Percentiles rank a stretch among this genome's conserved stretches.
Evolutionary conservation across 2,113 vertebrate species (phyloP).

Genomic region (Mesocricetus auratus): DNA sequence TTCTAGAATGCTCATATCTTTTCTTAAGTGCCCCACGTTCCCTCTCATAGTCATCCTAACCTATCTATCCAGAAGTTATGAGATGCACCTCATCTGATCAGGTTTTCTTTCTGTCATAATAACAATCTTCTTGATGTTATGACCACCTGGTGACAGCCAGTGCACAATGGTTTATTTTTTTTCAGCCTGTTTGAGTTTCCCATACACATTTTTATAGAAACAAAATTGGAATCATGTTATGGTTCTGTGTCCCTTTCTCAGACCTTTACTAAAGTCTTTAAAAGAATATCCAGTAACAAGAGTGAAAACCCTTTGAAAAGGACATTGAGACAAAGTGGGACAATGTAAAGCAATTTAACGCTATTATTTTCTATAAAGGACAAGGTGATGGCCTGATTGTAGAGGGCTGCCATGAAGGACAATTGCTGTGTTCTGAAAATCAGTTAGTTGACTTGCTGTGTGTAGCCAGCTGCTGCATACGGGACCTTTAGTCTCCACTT

Average conservation of each 20-base stretch:
- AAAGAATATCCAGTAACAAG: not conserved
- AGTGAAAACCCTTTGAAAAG: slow-evolving; percentile 25
- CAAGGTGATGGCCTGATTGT: slow-evolving; percentile 3
- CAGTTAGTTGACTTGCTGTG: not conserved
- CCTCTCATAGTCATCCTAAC: not conserved
- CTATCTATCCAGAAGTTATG: not conserved
- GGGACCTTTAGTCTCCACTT: slow-evolving; percentile 13
- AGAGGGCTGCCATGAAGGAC: slow-evolving; percentile 32
- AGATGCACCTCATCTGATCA: not conserved
- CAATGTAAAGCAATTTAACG: slow-evolving; percentile 31
- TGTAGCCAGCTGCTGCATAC: not conserved
- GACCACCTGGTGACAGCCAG: not conserved
- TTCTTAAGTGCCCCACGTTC: not conserved
- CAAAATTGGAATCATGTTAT: slow-evolving; percentile 19
- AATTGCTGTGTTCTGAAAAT: not conserved
- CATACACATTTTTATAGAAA: slow-evolving; percentile 18
- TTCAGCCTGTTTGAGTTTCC: not conserved
- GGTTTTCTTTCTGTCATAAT: not conserved
- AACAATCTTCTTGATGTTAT: not conserved
- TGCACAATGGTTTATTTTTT: not conserved
- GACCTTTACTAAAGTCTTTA: slow-evolving; percentile 17
- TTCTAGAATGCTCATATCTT: not conserved
- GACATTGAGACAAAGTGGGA: not conserved
- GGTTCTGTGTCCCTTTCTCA: not conserved
- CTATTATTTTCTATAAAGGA: slow-evolving; percentile 60